These are phyloP conservation scores for Spea multiplicata DNA, from an alignment of 2,113 vertebrate species.

Conservation along the genomic window DNA sequence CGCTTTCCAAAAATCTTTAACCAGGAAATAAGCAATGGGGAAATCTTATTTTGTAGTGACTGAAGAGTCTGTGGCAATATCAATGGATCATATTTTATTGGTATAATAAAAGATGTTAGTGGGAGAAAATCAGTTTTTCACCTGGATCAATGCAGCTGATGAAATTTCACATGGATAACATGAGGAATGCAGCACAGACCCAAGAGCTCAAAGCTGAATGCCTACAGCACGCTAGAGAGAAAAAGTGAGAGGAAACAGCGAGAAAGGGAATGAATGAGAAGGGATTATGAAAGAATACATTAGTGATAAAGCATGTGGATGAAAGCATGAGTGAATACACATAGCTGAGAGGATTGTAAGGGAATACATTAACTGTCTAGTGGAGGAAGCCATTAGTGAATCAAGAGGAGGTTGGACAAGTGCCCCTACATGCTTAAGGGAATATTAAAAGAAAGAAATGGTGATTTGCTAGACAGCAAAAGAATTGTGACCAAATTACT, in stretches of 20 bases:
- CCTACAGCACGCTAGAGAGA: background rate
- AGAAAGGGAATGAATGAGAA: background rate
- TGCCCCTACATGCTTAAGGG: too few species aligned
- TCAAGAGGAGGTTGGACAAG: too few species aligned
- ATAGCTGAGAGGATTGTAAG: too few species aligned
- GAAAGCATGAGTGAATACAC: too few species aligned
- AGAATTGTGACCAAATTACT: too few species aligned
- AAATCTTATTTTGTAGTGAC: slow-evolving; percentile 29
- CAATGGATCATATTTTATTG: slow-evolving; percentile 28
- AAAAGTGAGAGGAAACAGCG: background rate
- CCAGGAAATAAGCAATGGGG: background rate
- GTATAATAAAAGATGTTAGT: slow-evolving; percentile 25
- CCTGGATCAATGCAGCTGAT: slow-evolving; percentile 19
- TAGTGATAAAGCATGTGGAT: background rate
- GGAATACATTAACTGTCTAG: too few species aligned
- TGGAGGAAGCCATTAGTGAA: too few species aligned
- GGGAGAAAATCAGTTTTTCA: slow-evolving; percentile 8
- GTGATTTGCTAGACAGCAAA: too few species aligned
- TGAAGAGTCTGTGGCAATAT: slow-evolving; percentile 14
- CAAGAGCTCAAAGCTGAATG: background rate
- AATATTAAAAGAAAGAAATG: too few species aligned
- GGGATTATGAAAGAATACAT: too few species aligned
- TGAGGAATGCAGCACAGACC: background rate
- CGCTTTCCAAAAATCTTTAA: slow-evolving; percentile 10
- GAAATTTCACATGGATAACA: slow-evolving; percentile 8